phyloP scores from a whole-genome alignment of 2,888 invertebrate genomes.

The Allygus modestus region DNA sequence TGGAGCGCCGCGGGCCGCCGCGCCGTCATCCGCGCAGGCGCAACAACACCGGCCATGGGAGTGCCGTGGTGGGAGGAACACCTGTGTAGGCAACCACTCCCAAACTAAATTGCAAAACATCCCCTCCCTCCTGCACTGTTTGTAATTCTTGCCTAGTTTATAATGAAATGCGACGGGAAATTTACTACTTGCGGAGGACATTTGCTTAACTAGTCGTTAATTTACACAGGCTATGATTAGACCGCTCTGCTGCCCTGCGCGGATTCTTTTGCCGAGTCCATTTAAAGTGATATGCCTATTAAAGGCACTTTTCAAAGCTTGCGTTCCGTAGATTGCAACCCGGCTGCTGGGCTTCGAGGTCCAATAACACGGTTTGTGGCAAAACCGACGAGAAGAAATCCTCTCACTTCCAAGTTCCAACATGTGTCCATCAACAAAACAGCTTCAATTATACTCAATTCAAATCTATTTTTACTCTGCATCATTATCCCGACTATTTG shows the following conservation, averaged over 20 bases:
- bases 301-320: too few relatives aligned
- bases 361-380: too few relatives aligned
- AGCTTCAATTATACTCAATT: too few relatives aligned
- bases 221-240: constrained; percentile 19
- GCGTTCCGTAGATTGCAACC: too few relatives aligned
- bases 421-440: too few relatives aligned
- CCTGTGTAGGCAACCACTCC: constrained; percentile 49
- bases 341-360: too few relatives aligned
- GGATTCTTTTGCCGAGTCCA: not conserved
- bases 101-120: constrained; percentile 33
- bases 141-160: constrained; percentile 35
- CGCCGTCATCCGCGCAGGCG: not conserved
- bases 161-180: constrained; percentile 36
- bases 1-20: not conserved
- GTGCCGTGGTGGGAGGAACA: constrained; percentile 43
- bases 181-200: constrained; percentile 45
- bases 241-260: not conserved
- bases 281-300: too few relatives aligned
- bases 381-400: too few relatives aligned
- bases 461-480: too few relatives aligned
- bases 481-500: too few relatives aligned
- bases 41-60: constrained; percentile 11
- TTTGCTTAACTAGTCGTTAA: constrained; percentile 28
- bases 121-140: not conserved
- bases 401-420: too few relatives aligned